A percentile compares a stretch with the other conserved stretches of the same genome.
Conservation (phyloP, 2,797 vertebrate species). For the Peromyscus melanophrys region DNA sequence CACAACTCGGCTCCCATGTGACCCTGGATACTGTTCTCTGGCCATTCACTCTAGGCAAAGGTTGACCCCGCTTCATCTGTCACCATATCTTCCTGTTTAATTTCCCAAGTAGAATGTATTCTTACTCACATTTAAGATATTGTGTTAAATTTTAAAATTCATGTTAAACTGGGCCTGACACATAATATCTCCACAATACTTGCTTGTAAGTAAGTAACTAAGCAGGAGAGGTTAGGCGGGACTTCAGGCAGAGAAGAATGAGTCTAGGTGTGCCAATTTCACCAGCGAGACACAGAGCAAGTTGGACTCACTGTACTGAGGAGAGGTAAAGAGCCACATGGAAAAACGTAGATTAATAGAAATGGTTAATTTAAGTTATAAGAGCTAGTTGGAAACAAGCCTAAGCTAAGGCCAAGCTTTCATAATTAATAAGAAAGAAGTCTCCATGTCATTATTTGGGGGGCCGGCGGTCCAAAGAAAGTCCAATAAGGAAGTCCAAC, state of each 20-base stretch:
- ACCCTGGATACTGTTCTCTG: not conserved
- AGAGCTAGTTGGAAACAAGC: not conserved
- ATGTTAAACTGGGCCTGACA: not conserved
- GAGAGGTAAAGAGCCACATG: not conserved
- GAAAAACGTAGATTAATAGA: not conserved
- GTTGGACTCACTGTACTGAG: not conserved
- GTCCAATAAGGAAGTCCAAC: not conserved
- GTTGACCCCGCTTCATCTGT: not conserved
- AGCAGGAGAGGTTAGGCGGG: not conserved
- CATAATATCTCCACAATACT: not conserved
- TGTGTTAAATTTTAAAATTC: conserved; percentile 38
- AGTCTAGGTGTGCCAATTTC: not conserved
- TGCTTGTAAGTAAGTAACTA: not conserved
- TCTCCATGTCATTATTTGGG: not conserved
- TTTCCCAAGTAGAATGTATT: conserved; percentile 33
- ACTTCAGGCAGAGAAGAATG: not conserved
- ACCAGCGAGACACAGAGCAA: not conserved
- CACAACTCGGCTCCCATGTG: not conserved
- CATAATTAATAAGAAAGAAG: not conserved
- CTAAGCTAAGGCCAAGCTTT: not conserved
- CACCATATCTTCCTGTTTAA: not conserved
- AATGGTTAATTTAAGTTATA: not conserved
- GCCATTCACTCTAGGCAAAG: not conserved
- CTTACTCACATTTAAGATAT: not conserved
- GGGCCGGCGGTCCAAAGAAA: not conserved